These are phyloP conservation scores for Reticulitermes speratus DNA, from an alignment of 1,140 invertebrate species.

Conservation along the genomic window DNA sequence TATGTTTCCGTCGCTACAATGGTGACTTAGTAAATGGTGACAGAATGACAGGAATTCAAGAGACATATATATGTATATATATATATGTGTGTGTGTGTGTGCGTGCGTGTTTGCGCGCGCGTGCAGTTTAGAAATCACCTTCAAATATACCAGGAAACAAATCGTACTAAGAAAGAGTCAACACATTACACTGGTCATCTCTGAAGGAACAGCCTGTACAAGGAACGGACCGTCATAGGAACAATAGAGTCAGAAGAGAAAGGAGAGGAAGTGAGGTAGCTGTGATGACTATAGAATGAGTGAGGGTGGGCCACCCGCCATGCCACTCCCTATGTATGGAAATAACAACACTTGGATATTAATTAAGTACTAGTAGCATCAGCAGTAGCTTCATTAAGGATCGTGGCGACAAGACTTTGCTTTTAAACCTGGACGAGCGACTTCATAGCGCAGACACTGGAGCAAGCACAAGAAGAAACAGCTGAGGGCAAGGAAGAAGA, in stretches of 20 bases:
- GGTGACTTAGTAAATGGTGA: too few species aligned
- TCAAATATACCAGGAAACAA: too few species aligned
- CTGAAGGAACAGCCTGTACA: background rate
- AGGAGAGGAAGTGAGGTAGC: background rate
- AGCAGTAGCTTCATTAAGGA: background rate
- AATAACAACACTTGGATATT: conserved; percentile 19
- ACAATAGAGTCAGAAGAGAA: background rate
- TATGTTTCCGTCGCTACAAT: too few species aligned
- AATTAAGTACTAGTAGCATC: background rate
- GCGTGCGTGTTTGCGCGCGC: too few species aligned
- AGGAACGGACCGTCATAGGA: background rate
- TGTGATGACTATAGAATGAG: background rate
- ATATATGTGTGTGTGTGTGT: too few species aligned
- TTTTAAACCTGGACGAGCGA: background rate
- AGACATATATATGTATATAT: too few species aligned
- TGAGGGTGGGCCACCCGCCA: background rate
- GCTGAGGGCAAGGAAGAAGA: background rate
- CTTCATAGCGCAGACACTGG: background rate
- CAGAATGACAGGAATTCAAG: too few species aligned
- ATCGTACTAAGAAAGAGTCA: too few species aligned
- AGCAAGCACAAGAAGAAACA: background rate
- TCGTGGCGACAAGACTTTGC: conserved; percentile 13
- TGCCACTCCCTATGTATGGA: background rate
- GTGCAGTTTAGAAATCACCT: too few species aligned
- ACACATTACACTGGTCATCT: background rate